A percentile compares a stretch with the other conserved stretches of the same genome.
phyloP scores from a whole-genome alignment of 2,113 vertebrate species.

The Phyllopteryx taeniolatus region DNA sequence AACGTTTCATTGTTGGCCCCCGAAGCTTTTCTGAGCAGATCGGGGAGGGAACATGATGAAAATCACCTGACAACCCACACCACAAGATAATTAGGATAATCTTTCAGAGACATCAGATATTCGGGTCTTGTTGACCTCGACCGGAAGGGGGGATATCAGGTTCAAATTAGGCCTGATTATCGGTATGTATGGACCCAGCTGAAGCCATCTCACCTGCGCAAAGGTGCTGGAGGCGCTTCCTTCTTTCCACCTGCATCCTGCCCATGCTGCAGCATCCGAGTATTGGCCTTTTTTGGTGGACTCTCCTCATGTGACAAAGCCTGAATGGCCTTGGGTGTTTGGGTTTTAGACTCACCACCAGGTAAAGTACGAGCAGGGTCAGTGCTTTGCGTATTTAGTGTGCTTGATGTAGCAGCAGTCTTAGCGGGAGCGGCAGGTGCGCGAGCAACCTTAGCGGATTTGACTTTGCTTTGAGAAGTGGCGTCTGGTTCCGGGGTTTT shows the following conservation, averaged over 20 bases:
- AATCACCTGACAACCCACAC: too few relatives aligned
- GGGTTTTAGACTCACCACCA: neutral
- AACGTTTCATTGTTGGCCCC: too few relatives aligned
- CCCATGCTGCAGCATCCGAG: conserved; percentile 18
- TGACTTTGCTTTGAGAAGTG: conserved; percentile 23
- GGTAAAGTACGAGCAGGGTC: neutral
- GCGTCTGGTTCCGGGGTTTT: conserved; percentile 15
- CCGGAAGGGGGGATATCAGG: too few relatives aligned
- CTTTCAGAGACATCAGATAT: too few relatives aligned
- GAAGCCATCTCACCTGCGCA: conserved; percentile 52
- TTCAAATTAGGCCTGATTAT: too few relatives aligned
- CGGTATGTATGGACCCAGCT: too few relatives aligned
- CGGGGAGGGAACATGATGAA: too few relatives aligned
- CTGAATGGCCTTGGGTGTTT: neutral
- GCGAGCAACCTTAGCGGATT: conserved; percentile 48
- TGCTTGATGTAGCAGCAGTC: neutral
- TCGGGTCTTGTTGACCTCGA: too few relatives aligned
- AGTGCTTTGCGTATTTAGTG: neutral
- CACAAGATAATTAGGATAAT: too few relatives aligned
- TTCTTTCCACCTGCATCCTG: conserved; percentile 46
- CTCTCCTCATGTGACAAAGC: conserved; percentile 67
- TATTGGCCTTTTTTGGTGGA: conserved; percentile 69
- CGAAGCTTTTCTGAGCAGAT: too few relatives aligned
- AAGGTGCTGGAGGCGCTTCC: conserved; percentile 56
- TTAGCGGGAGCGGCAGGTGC: conserved; percentile 62